Evolutionary conservation across 2,888 invertebrate genomes (phyloP).

Genomic region (Sarcophaga caerulescens): DNA sequence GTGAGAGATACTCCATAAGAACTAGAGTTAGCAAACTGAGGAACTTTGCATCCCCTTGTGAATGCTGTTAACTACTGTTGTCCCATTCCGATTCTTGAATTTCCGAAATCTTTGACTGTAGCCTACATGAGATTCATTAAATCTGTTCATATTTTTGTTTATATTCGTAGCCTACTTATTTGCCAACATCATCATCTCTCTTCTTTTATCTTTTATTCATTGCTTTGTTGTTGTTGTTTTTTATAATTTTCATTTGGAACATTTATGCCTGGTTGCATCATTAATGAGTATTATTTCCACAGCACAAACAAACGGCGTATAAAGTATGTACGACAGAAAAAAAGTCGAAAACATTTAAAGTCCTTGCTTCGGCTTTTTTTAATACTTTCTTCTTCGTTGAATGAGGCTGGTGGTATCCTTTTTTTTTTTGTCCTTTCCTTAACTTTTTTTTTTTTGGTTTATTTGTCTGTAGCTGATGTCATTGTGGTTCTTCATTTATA

Average conservation of each 20-base stretch:
- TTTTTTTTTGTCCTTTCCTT: neutral
- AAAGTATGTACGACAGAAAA: constrained; percentile 10
- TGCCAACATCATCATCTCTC: neutral
- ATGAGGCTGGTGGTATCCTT: constrained; percentile 24
- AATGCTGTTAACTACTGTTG: too few species aligned
- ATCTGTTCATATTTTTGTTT: neutral
- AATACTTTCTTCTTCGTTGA: neutral
- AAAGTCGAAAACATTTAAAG: constrained; percentile 4
- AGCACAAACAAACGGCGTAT: constrained; percentile 45
- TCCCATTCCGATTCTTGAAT: too few species aligned
- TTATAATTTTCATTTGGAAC: constrained; percentile 35
- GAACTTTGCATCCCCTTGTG: too few species aligned
- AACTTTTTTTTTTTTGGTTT: neutral
- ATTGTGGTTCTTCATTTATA: constrained; percentile 61
- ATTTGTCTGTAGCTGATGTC: constrained; percentile 48
- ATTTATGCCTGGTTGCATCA: constrained; percentile 67
- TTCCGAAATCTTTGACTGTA: too few species aligned
- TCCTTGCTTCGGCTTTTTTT: constrained; percentile 15
- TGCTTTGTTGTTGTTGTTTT: neutral
- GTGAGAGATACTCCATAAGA: too few species aligned
- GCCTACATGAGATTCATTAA: too few species aligned
- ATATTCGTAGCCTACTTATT: neutral
- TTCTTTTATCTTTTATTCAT: neutral
- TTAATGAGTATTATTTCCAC: constrained; percentile 68
- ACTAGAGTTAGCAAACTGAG: too few species aligned